These are phyloP conservation scores for Diplolepis rosae DNA, from an alignment of 2,888 invertebrate species.

Conservation along the genomic window DNA sequence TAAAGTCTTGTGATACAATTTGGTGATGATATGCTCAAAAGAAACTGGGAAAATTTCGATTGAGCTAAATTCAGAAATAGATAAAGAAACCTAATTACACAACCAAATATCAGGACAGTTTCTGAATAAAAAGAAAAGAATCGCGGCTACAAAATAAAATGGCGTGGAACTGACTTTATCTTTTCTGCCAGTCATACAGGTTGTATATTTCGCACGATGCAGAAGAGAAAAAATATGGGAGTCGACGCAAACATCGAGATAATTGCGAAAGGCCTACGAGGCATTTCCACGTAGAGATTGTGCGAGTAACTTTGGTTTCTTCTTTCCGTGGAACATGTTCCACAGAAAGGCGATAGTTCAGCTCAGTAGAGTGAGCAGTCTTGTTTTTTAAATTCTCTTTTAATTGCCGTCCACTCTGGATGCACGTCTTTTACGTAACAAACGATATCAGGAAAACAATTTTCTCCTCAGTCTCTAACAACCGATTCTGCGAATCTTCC, in stretches of 20 bases:
- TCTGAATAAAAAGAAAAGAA: not conserved
- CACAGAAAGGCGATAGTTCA: conserved; percentile 22
- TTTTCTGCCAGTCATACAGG: not conserved
- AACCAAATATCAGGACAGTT: not conserved
- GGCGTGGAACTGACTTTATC: not conserved
- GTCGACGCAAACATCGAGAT: conserved; percentile 6
- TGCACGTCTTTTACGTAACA: no score
- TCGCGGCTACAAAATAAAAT: conserved; percentile 5
- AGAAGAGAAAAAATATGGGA: conserved; percentile 5
- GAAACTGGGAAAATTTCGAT: not conserved
- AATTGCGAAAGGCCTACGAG: conserved; percentile 31
- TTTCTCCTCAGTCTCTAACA: no score
- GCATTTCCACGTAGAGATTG: conserved; percentile 36
- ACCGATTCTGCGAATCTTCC: no score
- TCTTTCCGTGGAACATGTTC: conserved; percentile 39
- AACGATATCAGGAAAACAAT: not conserved
- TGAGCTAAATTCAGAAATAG: not conserved
- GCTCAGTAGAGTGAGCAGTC: not conserved
- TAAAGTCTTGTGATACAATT: not conserved
- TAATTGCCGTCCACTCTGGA: not conserved
- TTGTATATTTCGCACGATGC: conserved; percentile 12
- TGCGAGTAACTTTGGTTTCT: conserved; percentile 33
- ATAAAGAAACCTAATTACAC: not conserved
- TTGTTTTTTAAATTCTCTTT: not conserved
- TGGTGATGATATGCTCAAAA: not conserved